phyloP scores from a whole-genome alignment of 2,888 invertebrate species.

The Spicauda simplicius region DNA sequence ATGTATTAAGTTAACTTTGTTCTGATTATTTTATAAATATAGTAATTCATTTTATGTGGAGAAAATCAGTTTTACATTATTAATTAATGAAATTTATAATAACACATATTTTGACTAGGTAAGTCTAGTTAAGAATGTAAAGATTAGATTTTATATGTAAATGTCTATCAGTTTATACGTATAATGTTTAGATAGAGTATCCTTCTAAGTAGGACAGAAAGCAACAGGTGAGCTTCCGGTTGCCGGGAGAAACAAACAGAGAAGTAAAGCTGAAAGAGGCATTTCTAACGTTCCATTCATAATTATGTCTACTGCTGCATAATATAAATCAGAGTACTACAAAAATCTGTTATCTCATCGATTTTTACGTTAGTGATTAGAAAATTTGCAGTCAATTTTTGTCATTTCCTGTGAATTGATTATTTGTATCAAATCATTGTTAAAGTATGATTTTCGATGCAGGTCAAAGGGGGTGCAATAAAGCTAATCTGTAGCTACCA shows the following conservation, averaged over 20 bases:
- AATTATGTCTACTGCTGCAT: neutral
- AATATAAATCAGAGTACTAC: neutral
- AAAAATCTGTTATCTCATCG: neutral
- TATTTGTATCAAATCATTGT: neutral
- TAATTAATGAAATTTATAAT: too few relatives aligned
- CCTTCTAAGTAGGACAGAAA: slow-evolving; percentile 12
- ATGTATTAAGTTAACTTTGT: too few relatives aligned
- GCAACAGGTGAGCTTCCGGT: slow-evolving; percentile 23
- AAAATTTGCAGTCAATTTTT: neutral
- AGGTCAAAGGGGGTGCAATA: slow-evolving; percentile 41
- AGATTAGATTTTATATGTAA: neutral
- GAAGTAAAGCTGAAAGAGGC: neutral
- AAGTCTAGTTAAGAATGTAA: neutral
- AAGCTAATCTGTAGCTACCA: slow-evolving; percentile 47
- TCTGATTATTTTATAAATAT: too few relatives aligned
- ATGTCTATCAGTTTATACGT: neutral
- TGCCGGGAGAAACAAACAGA: slow-evolving; percentile 1
- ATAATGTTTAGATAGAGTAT: neutral
- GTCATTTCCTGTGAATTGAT: neutral
- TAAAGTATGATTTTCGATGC: slow-evolving; percentile 16
- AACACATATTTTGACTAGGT: too few relatives aligned
- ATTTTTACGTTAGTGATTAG: neutral
- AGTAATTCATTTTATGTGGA: too few relatives aligned
- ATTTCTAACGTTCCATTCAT: neutral
- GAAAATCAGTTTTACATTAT: too few relatives aligned